These are phyloP conservation scores for Patagioenas fasciata DNA, from an alignment of 2,113 vertebrate genomes.

Conservation along the genomic window DNA sequence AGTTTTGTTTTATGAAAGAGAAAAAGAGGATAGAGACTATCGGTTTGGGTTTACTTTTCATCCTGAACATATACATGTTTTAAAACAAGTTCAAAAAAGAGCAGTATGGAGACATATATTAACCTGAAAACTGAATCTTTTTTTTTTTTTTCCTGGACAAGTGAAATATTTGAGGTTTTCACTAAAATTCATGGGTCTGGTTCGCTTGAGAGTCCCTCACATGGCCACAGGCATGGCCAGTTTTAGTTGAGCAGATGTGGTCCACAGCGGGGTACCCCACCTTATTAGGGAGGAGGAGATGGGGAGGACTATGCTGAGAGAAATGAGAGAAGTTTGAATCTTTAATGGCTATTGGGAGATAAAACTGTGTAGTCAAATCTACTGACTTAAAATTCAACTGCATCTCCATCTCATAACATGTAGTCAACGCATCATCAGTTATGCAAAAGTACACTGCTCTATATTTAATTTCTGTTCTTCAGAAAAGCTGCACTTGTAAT, in stretches of 20 bases:
- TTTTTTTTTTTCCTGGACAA: not conserved
- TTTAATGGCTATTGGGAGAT: not conserved
- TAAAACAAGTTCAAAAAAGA: not conserved
- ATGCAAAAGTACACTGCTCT: not conserved
- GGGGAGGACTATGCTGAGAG: not conserved
- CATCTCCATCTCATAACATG: not conserved
- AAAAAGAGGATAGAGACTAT: not conserved
- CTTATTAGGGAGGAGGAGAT: fast-evolving
- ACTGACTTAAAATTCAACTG: not conserved
- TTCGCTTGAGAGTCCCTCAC: not conserved
- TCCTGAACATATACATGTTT: not conserved
- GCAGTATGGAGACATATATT: not conserved
- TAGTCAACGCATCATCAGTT: not conserved
- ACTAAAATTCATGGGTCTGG: not conserved
- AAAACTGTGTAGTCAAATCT: not conserved
- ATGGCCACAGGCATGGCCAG: not conserved
- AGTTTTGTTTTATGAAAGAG: not conserved
- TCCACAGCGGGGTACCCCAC: not conserved
- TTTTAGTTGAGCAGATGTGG: not conserved
- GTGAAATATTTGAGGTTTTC: not conserved
- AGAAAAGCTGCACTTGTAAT: not conserved
- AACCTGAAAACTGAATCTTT: fast-evolving
- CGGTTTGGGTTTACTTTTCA: not conserved
- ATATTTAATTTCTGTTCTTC: not conserved
- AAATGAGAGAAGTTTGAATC: not conserved